A percentile compares a stretch with the other conserved stretches of the same genome.
phyloP scores from a whole-genome alignment of 2,888 invertebrate genomes.

The Andrena chrysosceles region DNA sequence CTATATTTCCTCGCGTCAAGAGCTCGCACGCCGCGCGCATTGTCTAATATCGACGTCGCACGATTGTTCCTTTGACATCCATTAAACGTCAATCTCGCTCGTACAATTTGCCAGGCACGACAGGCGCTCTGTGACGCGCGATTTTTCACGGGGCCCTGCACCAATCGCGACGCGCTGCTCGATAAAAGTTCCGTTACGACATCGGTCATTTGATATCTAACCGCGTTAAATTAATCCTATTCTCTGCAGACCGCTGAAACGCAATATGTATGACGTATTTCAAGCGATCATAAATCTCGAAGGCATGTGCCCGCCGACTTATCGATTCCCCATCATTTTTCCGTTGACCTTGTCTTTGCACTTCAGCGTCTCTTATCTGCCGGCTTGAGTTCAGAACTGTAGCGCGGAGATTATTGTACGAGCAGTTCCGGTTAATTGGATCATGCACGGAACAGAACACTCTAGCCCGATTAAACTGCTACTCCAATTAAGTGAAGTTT shows the following conservation, averaged over 20 bases:
- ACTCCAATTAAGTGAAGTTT: no score
- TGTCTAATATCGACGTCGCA: conserved; percentile 24
- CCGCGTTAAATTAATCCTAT: conserved; percentile 45
- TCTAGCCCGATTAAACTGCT: no score
- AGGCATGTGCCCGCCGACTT: background rate
- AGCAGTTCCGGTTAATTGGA: no score
- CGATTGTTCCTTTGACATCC: conserved; percentile 51
- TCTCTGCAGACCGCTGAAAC: conserved; percentile 3
- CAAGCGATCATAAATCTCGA: conserved; percentile 34
- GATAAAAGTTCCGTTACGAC: conserved; percentile 20
- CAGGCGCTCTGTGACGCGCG: conserved; percentile 22
- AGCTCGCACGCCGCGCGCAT: conserved; percentile 7
- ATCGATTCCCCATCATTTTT: background rate
- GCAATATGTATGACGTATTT: conserved; percentile 11
- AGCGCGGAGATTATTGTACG: no score
- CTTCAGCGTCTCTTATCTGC: background rate
- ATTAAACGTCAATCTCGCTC: conserved; percentile 50
- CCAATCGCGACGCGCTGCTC: conserved; percentile 1
- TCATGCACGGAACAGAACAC: no score
- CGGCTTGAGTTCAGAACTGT: no score
- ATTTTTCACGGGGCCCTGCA: conserved; percentile 13
- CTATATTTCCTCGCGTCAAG: conserved; percentile 10
- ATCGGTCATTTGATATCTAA: conserved; percentile 44
- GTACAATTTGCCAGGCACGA: conserved; percentile 48
- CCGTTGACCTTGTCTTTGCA: background rate